Conservation (phyloP, 2,888 invertebrate genomes). For the Meteorus colon region DNA sequence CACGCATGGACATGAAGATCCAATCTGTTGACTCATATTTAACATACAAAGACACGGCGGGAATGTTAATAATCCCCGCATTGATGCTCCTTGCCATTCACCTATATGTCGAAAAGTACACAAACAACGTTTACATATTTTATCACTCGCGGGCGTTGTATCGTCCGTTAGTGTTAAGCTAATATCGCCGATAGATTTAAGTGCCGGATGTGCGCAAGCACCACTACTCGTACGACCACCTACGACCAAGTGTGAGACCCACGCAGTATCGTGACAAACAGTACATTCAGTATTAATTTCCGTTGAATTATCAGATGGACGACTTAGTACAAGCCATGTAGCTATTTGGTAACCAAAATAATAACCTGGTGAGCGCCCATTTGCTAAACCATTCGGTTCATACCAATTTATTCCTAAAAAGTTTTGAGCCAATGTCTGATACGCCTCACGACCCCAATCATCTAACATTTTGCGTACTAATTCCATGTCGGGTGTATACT, state of each 20-base stretch:
- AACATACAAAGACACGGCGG: slow-evolving; percentile 67
- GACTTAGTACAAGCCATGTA: slow-evolving; percentile 35
- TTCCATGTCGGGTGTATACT: slow-evolving; percentile 45
- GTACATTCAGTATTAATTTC: slow-evolving; percentile 35
- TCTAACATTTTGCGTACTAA: slow-evolving; percentile 44
- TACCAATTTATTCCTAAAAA: slow-evolving; percentile 30
- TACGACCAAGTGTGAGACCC: slow-evolving; percentile 41
- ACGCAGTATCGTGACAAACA: slow-evolving; percentile 35
- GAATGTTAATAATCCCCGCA: slow-evolving; percentile 37
- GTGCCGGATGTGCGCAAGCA: slow-evolving; percentile 37
- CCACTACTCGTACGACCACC: slow-evolving; percentile 37
- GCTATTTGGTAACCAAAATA: slow-evolving; percentile 42
- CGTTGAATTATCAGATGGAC: slow-evolving; percentile 25
- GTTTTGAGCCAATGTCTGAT: slow-evolving; percentile 37
- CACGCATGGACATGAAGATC: slow-evolving; percentile 61
- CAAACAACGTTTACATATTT: slow-evolving; percentile 25
- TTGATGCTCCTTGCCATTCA: slow-evolving; percentile 36
- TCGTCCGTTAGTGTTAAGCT: background rate
- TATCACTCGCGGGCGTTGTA: background rate
- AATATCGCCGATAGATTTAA: slow-evolving; percentile 26
- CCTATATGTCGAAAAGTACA: slow-evolving; percentile 36
- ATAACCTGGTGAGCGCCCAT: background rate
- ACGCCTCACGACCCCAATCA: slow-evolving; percentile 30
- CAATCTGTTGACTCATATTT: slow-evolving; percentile 61
- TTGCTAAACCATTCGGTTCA: background rate